Evolutionary conservation across 2,797 vertebrate species (phyloP).

Genomic region (Melanotaenia nigrans): DNA sequence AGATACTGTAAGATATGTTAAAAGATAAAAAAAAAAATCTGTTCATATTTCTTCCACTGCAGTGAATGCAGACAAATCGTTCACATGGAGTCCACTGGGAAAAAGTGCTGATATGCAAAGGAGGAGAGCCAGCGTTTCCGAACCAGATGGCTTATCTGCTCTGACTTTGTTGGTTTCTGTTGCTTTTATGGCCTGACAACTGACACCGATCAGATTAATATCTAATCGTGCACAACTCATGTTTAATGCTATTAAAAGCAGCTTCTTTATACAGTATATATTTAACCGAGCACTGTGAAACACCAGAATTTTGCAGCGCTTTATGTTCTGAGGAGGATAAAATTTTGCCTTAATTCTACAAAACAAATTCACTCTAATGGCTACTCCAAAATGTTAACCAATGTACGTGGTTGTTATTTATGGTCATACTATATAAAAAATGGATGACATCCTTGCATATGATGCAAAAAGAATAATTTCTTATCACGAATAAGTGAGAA

Average conservation of each 20-base stretch:
- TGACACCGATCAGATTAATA: not conserved
- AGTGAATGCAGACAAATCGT: constrained; percentile 55
- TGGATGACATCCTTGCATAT: too few relatives aligned
- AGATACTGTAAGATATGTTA: constrained; percentile 47
- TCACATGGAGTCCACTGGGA: constrained; percentile 33
- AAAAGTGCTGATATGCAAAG: constrained; percentile 42
- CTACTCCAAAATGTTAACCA: too few relatives aligned
- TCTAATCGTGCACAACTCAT: constrained; percentile 5
- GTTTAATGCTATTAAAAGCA: not conserved
- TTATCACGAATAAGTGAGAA: too few relatives aligned
- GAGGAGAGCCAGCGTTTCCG: constrained; percentile 16
- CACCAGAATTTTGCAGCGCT: not conserved
- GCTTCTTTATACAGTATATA: not conserved
- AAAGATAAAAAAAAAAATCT: constrained; percentile 61
- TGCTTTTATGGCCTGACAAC: constrained; percentile 14
- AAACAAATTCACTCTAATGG: too few relatives aligned
- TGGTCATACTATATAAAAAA: too few relatives aligned
- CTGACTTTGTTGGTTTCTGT: constrained; percentile 14
- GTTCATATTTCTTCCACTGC: constrained; percentile 64
- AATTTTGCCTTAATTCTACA: not conserved
- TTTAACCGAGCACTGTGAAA: not conserved
- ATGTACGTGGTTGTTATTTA: too few relatives aligned
- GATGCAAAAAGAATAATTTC: too few relatives aligned
- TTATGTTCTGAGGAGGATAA: not conserved
- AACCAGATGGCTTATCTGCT: constrained; percentile 18